phyloP scores from a whole-genome alignment of 2,113 vertebrate species.

The Hyla sarda region DNA sequence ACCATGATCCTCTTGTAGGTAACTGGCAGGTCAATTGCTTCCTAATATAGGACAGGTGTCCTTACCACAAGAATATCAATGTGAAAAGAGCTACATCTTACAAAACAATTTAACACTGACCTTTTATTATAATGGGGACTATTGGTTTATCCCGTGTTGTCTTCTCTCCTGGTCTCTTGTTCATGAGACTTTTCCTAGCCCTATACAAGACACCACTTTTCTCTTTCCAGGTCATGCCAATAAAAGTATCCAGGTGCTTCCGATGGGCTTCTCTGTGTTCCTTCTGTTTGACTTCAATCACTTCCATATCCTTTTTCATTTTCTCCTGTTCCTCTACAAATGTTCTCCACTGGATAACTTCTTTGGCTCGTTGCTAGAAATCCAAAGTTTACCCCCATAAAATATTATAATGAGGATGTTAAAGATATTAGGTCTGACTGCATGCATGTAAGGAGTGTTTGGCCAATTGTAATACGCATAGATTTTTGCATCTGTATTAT shows the following conservation, averaged over 20 bases:
- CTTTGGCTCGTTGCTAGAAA: conserved; percentile 84
- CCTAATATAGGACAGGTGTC: too few species aligned
- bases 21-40: too few species aligned
- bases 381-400: neutral
- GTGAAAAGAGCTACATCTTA: too few species aligned
- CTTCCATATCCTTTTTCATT: conserved; percentile 74
- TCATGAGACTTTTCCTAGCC: conserved; percentile 68
- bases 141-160: conserved; percentile 63
- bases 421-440: too few species aligned
- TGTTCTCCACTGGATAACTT: conserved; percentile 88
- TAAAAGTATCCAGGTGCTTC: conserved; percentile 71
- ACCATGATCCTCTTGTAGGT: too few species aligned
- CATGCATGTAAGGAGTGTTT: too few species aligned
- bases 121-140: conserved; percentile 88
- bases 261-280: conserved; percentile 79
- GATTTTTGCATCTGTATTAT: too few species aligned
- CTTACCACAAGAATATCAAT: neutral
- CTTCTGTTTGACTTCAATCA: conserved; percentile 80
- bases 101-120: conserved; percentile 67
- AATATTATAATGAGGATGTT: too few species aligned
- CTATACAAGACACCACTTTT: conserved; percentile 74
- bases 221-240: conserved; percentile 83
- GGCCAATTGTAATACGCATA: too few species aligned
- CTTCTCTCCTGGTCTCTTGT: conserved; percentile 74
- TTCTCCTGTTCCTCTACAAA: conserved; percentile 78